Base-by-base conservation (phyloP, 2,888 invertebrate genomes). In the Mimumesa dahlbomi region DNA sequence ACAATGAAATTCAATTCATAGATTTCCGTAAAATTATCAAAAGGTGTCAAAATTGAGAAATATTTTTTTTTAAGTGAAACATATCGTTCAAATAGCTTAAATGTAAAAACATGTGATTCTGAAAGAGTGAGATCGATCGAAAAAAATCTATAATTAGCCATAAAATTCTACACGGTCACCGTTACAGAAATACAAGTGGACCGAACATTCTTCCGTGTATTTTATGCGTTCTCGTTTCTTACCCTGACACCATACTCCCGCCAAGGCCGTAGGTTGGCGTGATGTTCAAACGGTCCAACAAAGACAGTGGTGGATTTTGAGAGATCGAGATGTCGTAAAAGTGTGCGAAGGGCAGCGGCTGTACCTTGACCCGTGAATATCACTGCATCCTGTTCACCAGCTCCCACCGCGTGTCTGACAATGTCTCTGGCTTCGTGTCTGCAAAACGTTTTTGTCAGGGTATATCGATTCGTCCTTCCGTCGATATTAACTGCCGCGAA, bases 381-480 rank as follows among this genome's bases (percentile, higher is more conserved):
- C 69, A 89, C 88, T 45, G 89, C 89, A 75, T 89, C 89, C 78
- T 95, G 94, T 64, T 95, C 93, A 48, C 94, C 93, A 0, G 96
- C 96, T 68, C 96, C 95, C 1, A 95, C 94, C 2, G 94, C 92
- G 82, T 93, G 93, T 68, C 95, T 92, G 45, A 97, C 93, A 78
- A 97, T 94, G 79, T 94, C 94, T 81, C 93, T 92, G 6, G 95
- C 94, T 90, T 96, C 96, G 88, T 95, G 94, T 87, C 97, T 97
- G 90, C 57, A 88, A n/a, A n/a, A 88, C 75, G 73, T 57, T 66
- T n/a, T n/a, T 69, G 54, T 29, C 14, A 13, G 46, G 43, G 58
- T 50, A 52, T 63, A 56, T 63, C 63, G 72, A 68, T 48, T 45
- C 43, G 69, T 53, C 64, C 64, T 64, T 56, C 29, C 61, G 52